These are phyloP conservation scores for Calidris pugnax DNA, from an alignment of 2,113 vertebrate genomes.

Conservation along the genomic window DNA sequence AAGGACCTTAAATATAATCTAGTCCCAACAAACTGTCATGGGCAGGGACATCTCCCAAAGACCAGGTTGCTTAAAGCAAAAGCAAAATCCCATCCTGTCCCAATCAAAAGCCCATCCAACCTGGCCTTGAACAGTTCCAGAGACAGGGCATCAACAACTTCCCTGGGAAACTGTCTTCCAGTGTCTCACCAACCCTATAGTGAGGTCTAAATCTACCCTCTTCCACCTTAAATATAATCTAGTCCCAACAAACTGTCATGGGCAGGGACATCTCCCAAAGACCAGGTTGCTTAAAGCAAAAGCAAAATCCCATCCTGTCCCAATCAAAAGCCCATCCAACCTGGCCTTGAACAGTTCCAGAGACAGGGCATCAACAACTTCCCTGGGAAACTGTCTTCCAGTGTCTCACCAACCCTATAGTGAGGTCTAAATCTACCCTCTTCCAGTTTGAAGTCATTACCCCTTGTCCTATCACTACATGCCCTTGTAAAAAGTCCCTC, in stretches of 20 bases:
- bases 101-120: neutral
- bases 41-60: neutral
- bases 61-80: neutral
- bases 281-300: neutral
- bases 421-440: neutral
- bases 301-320: too few species aligned
- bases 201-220: neutral
- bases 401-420: neutral
- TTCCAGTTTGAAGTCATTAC: neutral
- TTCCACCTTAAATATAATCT: too few species aligned
- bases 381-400: neutral
- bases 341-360: neutral
- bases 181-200: neutral
- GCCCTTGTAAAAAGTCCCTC: neutral
- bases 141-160: neutral
- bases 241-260: too few species aligned
- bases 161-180: neutral
- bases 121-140: neutral
- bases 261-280: neutral
- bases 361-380: neutral
- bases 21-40: neutral
- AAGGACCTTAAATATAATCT: neutral
- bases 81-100: too few species aligned
- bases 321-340: neutral
- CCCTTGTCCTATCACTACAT: neutral